Percentiles rank a stretch among this genome's conserved stretches.
Conservation (phyloP, 2,797 vertebrate genomes). For the Brachymystax lenok region DNA sequence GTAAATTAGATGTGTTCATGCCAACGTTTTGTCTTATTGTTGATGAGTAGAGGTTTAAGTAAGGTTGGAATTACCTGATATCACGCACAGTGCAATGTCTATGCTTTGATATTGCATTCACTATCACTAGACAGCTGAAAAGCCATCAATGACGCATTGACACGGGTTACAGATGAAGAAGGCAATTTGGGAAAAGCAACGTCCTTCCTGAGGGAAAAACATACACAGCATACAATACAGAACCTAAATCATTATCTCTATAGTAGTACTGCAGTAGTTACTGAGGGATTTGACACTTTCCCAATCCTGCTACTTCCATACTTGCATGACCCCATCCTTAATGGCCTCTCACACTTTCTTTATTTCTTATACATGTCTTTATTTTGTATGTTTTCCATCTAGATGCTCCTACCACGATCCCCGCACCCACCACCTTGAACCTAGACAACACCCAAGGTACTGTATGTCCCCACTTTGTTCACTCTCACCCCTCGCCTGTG, state of each 20-base stretch:
- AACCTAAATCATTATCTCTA: background rate
- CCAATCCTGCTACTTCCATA: background rate
- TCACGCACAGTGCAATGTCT: background rate
- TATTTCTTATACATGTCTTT: conserved; percentile 82
- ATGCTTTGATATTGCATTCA: background rate
- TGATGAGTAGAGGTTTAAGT: background rate
- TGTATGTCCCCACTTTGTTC: conserved; percentile 83
- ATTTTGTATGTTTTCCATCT: conserved; percentile 95
- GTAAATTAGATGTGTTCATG: background rate
- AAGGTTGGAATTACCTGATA: background rate
- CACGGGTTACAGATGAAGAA: background rate
- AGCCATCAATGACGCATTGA: background rate
- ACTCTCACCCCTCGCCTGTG: conserved; percentile 48
- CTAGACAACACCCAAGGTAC: conserved; percentile 89
- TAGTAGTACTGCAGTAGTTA: background rate
- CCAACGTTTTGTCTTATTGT: background rate
- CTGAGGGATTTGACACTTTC: background rate
- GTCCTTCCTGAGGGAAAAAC: background rate
- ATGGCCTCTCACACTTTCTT: conserved; percentile 74
- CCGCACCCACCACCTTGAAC: conserved; percentile 93
- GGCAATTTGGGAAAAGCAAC: background rate
- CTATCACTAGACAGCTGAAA: background rate
- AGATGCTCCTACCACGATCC: conserved; percentile 99
- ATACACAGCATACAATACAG: background rate
- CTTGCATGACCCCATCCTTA: conserved; percentile 43